These are phyloP conservation scores for Iselma pallidipennis DNA, from an alignment of 2,888 invertebrate genomes.

Conservation along the genomic window DNA sequence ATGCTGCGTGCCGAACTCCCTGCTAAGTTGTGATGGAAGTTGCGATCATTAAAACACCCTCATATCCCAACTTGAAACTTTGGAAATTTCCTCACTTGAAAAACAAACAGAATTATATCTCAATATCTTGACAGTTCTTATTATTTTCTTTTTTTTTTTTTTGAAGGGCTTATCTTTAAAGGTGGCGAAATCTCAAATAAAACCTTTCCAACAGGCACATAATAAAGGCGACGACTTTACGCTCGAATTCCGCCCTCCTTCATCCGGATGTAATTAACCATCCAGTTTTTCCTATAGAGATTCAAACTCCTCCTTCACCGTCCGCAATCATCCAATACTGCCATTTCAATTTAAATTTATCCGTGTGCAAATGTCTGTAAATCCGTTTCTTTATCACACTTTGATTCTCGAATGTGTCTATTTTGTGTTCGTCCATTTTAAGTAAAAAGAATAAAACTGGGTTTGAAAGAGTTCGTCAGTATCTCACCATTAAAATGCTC, in stretches of 20 bases:
- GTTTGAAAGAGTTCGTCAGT: slow-evolving; percentile 36
- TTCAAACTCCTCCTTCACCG: not conserved
- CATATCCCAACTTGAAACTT: not conserved
- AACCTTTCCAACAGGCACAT: not conserved
- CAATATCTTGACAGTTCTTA: not conserved
- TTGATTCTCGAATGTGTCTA: not conserved
- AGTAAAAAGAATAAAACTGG: slow-evolving; percentile 24
- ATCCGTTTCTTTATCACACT: slow-evolving; percentile 19
- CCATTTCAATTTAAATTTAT: slow-evolving; percentile 28
- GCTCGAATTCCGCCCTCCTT: not conserved
- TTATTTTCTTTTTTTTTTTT: not conserved
- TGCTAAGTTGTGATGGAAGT: not conserved
- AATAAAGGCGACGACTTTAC: not conserved
- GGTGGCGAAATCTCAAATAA: slow-evolving; percentile 1
- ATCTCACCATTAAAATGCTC: slow-evolving; percentile 37
- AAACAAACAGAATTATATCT: not conserved
- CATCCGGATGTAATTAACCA: slow-evolving; percentile 1
- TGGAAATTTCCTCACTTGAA: not conserved
- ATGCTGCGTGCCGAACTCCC: not conserved
- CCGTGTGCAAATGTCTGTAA: slow-evolving; percentile 29
- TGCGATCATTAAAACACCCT: not conserved
- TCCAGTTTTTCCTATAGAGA: not conserved
- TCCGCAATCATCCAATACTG: not conserved
- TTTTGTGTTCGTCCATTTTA: not conserved
- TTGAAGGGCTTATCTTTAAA: not conserved